These are phyloP conservation scores for Apis cerana DNA, from an alignment of 1,140 invertebrate genomes.

Conservation along the genomic window DNA sequence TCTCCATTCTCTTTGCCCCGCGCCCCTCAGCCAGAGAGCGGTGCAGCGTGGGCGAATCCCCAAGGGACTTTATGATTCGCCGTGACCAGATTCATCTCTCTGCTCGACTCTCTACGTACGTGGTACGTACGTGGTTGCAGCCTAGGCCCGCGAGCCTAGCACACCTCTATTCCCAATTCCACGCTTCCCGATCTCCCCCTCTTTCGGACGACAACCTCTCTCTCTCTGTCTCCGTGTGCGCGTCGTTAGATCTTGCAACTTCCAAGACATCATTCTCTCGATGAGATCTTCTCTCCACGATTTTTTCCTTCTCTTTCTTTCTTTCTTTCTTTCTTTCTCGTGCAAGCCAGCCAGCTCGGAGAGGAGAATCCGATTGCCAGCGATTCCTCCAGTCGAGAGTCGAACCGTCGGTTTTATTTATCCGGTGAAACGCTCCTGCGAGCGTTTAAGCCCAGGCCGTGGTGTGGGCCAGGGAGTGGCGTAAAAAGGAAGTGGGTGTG, in stretches of 20 bases:
- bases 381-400: no score
- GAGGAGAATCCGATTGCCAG: no score
- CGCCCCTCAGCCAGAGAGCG: conserved; percentile 51
- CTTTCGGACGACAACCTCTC: neutral
- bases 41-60: conserved; percentile 74
- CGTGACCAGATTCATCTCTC: conserved; percentile 78
- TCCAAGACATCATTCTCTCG: no score
- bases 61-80: conserved; percentile 74
- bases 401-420: neutral
- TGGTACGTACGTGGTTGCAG: conserved; percentile 43
- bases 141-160: conserved; percentile 14
- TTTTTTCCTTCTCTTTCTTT: no score
- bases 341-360: no score
- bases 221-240: neutral
- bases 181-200: conserved; percentile 52
- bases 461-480: conserved; percentile 77
- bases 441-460: conserved; percentile 30
- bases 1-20: conserved; percentile 9
- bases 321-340: no score
- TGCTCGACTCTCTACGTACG: conserved; percentile 6
- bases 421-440: conserved; percentile 24
- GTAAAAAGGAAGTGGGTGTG: conserved; percentile 82
- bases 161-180: conserved; percentile 67
- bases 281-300: no score
- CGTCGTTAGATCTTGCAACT: no score